Base-by-base conservation (phyloP, 2,797 vertebrate genomes). In the Nyctalus aviator region DNA sequence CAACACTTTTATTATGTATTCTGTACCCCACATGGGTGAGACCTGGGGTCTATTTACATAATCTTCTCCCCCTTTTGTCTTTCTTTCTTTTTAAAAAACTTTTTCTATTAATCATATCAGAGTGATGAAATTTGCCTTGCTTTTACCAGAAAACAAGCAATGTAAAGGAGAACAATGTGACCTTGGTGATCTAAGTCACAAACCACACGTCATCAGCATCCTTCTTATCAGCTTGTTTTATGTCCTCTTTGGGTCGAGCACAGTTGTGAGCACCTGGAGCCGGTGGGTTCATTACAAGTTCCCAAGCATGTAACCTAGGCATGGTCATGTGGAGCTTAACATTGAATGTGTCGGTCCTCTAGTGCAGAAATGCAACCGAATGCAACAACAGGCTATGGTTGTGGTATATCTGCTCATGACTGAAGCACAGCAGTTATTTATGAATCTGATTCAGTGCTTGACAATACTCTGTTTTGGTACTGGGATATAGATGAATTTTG, bases 1-100 rank as follows among this genome's bases (percentile, higher is more conserved):
- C 84, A 64, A 32, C 69, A 81, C 90, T 93, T 95, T 94, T 90
- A 95, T 85, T 71, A 23, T 53, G 46, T 50, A 77, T 20, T 44
- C 50, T 69, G 41, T 64, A 77, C 8, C 11, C 73, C 32, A 75
- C 4, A 41, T 11, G 23, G 59, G 71, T 95, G 82, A 95, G 48
- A 81, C 32, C 37, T 25, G 0, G 18, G 48, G n/a, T 66, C 84
- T 78, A 44, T 21, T 83, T 77, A 93, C 5, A 20, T 15, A 48
- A 48, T 50, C 46, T 48, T 21, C 3, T 11, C 17, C 46, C 18
- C 11, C n/a, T 21, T 64, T 20, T 23, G 68, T 76, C 9, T 17
- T 78, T 37, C 21, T 62, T 68, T 64, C 59, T 10, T 37, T 86
- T 27, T 27, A 53, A 13, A 57, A n/a, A 88, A 64, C 27, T 84